Percentiles rank a stretch among this genome's conserved stretches.
Evolutionary conservation across 2,113 vertebrate genomes (phyloP).

Genomic region (Phaethornis superciliosus): DNA sequence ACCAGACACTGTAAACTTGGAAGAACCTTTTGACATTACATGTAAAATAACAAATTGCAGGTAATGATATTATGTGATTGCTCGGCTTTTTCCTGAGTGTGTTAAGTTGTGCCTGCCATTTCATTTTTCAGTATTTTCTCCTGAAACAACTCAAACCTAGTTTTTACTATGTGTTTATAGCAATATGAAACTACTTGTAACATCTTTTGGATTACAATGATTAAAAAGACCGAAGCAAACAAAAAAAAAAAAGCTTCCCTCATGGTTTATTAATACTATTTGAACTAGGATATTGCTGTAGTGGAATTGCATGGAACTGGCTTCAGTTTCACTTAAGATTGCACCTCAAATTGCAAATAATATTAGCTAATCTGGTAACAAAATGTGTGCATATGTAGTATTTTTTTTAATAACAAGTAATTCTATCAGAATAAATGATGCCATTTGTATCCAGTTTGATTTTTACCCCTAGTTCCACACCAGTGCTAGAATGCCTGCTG

Average conservation of each 20-base stretch:
- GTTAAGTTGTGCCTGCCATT: neutral
- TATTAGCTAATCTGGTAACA: neutral
- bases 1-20: constrained; percentile 94
- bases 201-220: neutral
- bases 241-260: neutral
- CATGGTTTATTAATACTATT: neutral
- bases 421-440: neutral
- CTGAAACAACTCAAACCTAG: neutral
- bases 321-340: neutral
- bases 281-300: neutral
- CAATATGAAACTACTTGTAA: neutral
- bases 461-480: neutral
- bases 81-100: neutral
- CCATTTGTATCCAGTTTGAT: neutral
- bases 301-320: neutral
- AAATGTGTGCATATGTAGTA: neutral
- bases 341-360: neutral
- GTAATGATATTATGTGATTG: constrained; percentile 77
- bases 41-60: constrained; percentile 99
- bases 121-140: neutral
- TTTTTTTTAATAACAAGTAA: neutral
- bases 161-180: neutral
- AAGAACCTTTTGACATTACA: constrained; percentile 95
- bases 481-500: neutral
- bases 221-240: neutral